phyloP scores from a whole-genome alignment of 1,140 invertebrate species.

The Dinothrombium tinctorium region DNA sequence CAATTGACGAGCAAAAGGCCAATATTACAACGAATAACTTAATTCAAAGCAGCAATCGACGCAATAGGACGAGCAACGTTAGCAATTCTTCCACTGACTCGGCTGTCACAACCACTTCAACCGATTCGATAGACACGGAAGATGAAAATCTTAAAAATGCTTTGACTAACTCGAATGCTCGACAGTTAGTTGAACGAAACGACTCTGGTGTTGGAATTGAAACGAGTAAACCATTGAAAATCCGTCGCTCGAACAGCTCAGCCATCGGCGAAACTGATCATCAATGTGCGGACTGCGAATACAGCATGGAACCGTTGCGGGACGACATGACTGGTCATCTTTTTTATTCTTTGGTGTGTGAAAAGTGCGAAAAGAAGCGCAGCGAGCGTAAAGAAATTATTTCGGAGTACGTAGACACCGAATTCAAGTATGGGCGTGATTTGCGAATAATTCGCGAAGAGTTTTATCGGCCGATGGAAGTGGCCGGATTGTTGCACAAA shows the following conservation, averaged over 20 bases:
- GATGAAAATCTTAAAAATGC: neutral
- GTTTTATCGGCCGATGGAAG: conserved; percentile 75
- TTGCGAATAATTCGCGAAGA: conserved; percentile 33
- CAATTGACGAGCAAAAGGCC: too few species aligned
- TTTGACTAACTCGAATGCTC: conserved; percentile 13
- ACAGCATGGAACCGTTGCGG: conserved; percentile 29
- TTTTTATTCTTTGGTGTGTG: conserved; percentile 32
- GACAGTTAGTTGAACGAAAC: conserved; percentile 48
- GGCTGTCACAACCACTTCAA: conserved; percentile 11
- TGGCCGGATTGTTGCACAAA: conserved; percentile 39
- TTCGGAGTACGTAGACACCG: conserved; percentile 82
- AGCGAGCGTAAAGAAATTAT: conserved; percentile 79
- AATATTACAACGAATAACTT: too few species aligned
- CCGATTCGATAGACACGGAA: neutral
- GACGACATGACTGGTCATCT: conserved; percentile 8
- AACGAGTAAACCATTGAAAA: conserved; percentile 46
- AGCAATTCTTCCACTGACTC: conserved; percentile 18
- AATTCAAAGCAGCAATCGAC: neutral
- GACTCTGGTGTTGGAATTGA: conserved; percentile 81
- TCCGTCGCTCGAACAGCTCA: conserved; percentile 1
- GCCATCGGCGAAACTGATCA: conserved; percentile 11
- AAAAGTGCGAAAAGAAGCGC: conserved; percentile 60
- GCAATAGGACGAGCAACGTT: conserved; percentile 23
- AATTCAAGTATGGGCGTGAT: conserved; percentile 34
- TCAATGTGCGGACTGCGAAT: conserved; percentile 49